phyloP scores from a whole-genome alignment of 1,140 invertebrate species.

The Papilio polytes region DNA sequence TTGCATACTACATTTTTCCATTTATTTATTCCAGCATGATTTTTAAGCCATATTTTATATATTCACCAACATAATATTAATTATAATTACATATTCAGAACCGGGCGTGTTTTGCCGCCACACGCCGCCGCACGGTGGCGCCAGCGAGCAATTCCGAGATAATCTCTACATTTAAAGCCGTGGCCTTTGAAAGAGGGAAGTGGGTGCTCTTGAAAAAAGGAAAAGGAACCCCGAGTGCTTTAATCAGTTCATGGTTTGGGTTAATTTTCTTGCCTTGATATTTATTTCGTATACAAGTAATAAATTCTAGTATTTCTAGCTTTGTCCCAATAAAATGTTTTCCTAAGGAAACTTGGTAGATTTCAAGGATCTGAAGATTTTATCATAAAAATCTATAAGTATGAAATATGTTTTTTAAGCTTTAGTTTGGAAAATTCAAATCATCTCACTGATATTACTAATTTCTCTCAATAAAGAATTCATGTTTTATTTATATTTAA shows the following conservation, averaged over 20 bases:
- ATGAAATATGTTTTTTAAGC: background rate
- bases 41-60: too few species aligned
- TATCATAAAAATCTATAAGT: background rate
- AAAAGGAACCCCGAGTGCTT: background rate
- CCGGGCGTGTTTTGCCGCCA: background rate
- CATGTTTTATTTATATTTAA: background rate
- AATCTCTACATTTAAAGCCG: slow-evolving; percentile 26
- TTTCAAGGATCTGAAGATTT: background rate
- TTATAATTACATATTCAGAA: background rate
- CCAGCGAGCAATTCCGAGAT: slow-evolving; percentile 17
- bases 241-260: background rate
- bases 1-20: too few species aligned
- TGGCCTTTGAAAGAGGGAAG: background rate
- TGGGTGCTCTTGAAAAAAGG: background rate
- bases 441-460: too few species aligned
- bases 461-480: background rate
- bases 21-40: too few species aligned
- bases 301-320: background rate
- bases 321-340: background rate
- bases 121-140: background rate
- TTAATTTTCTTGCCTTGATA: background rate
- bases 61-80: background rate
- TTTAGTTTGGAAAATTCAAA: background rate
- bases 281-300: background rate
- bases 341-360: too few species aligned